These are phyloP conservation scores for Numida meleagris DNA, from an alignment of 2,113 vertebrate species.

Conservation along the genomic window DNA sequence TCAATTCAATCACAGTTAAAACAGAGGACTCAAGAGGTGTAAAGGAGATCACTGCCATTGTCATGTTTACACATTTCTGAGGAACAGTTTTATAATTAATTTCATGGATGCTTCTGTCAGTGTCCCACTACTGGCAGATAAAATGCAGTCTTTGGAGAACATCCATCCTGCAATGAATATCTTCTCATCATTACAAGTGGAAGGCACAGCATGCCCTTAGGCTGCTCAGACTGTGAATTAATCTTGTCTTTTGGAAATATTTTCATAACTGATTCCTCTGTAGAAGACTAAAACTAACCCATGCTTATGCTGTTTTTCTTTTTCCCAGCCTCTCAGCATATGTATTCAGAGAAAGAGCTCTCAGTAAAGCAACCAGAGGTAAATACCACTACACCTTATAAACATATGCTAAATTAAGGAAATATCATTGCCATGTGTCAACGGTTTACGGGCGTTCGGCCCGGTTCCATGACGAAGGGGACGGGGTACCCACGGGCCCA, in stretches of 20 bases:
- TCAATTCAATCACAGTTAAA: slow-evolving; percentile 59
- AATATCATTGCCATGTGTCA: neutral
- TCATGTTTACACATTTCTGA: slow-evolving; percentile 57
- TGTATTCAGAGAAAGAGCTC: neutral
- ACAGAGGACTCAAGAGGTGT: slow-evolving; percentile 50
- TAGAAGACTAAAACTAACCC: neutral
- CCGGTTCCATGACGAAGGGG: no score
- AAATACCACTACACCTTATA: neutral
- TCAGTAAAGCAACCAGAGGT: neutral
- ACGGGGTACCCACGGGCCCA: no score
- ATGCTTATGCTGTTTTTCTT: neutral
- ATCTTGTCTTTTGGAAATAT: slow-evolving; percentile 16
- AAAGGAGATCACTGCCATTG: slow-evolving; percentile 40
- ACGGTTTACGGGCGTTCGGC: no score
- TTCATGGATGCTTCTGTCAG: slow-evolving; percentile 15
- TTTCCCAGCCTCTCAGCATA: neutral
- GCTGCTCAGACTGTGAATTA: slow-evolving; percentile 34
- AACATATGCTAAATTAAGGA: neutral
- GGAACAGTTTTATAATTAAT: slow-evolving; percentile 51
- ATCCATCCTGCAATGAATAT: neutral
- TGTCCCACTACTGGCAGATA: slow-evolving; percentile 4
- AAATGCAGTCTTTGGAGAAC: slow-evolving; percentile 44
- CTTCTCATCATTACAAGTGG: slow-evolving; percentile 1
- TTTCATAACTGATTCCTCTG: neutral
- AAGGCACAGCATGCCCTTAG: slow-evolving; percentile 6